These are phyloP conservation scores for Micromesistius poutassou DNA, from an alignment of 2,797 vertebrate species.

Conservation along the genomic window DNA sequence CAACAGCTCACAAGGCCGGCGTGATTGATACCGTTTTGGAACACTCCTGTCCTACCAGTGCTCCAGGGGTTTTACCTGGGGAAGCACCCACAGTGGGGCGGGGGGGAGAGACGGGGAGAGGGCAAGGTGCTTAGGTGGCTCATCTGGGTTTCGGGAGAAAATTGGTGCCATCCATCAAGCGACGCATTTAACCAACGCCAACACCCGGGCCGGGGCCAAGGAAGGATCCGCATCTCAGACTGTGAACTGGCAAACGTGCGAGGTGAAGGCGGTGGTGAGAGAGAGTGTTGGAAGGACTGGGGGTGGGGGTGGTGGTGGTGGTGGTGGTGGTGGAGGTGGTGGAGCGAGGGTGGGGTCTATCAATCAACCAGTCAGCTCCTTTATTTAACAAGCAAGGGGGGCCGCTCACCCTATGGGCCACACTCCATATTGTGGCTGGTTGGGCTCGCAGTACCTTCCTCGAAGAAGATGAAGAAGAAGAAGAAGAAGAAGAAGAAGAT, in stretches of 20 bases:
- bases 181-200: constrained; percentile 74
- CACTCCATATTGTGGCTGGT: constrained; percentile 75
- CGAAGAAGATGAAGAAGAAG: constrained; percentile 44
- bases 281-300: constrained; percentile 31
- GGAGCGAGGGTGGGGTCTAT: constrained; percentile 60
- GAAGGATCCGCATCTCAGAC: constrained; percentile 75
- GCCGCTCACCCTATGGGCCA: constrained; percentile 77
- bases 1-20: constrained; percentile 52
- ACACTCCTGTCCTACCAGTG: constrained; percentile 64
- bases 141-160: constrained; percentile 77
- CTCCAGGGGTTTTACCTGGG: constrained; percentile 68
- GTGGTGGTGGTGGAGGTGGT: too few species aligned
- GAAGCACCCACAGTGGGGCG: constrained; percentile 40
- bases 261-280: constrained; percentile 72
- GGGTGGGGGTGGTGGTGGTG: too few species aligned
- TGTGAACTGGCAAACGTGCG: constrained; percentile 67
- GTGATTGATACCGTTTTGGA: constrained; percentile 78
- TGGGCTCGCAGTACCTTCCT: constrained; percentile 66
- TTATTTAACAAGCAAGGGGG: constrained; percentile 87
- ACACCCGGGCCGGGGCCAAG: constrained; percentile 60
- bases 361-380: constrained; percentile 85
- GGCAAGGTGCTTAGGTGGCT: constrained; percentile 72
- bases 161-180: constrained; percentile 82
- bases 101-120: constrained; percentile 36
- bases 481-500: constrained; percentile 25